phyloP scores from a whole-genome alignment of 2,797 vertebrate genomes.

The Masticophis lateralis region DNA sequence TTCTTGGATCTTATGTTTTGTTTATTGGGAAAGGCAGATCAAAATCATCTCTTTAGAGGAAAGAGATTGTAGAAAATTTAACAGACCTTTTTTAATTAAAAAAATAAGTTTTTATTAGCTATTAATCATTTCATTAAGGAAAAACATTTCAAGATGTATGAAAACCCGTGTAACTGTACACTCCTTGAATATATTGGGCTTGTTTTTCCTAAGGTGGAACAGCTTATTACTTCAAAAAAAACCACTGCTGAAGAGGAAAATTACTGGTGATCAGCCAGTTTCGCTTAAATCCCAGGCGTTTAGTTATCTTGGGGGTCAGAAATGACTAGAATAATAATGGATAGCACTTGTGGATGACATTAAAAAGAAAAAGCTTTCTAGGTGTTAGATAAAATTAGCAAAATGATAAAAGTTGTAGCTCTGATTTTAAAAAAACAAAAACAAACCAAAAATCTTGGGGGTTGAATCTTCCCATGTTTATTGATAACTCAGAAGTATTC shows the following conservation, averaged over 20 bases:
- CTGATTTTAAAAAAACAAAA: neutral
- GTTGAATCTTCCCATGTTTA: neutral
- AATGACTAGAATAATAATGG: neutral
- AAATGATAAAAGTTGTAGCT: neutral
- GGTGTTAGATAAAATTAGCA: neutral
- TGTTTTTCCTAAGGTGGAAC: neutral
- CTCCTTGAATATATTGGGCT: neutral
- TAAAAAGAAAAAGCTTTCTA: neutral
- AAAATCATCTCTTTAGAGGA: neutral
- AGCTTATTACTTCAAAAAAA: neutral
- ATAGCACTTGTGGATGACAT: neutral
- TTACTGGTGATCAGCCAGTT: neutral
- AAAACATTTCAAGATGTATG: neutral
- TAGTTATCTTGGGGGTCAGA: neutral
- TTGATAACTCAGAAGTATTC: neutral
- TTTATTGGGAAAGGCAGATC: neutral
- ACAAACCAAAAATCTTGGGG: neutral
- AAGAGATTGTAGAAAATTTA: neutral
- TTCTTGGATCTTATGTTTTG: neutral
- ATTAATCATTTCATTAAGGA: neutral
- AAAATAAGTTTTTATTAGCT: neutral
- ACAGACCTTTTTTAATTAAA: neutral
- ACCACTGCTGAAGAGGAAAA: neutral
- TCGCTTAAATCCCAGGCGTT: neutral
- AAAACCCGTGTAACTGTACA: neutral